Percentiles rank a stretch among this genome's conserved stretches.
phyloP scores from a whole-genome alignment of 2,888 invertebrate species.

The Cartodere bifasciata region DNA sequence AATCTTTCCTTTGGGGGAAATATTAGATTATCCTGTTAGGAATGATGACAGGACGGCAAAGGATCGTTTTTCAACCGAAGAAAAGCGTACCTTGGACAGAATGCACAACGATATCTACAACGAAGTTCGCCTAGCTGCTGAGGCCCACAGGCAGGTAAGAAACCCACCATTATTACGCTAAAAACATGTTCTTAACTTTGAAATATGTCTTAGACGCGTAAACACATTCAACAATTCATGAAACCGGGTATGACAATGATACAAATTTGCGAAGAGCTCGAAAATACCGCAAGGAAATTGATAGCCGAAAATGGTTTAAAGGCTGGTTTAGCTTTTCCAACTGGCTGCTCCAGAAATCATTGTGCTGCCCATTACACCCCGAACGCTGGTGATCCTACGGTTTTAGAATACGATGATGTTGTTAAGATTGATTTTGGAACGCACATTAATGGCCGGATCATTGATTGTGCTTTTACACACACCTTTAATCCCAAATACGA shows the following conservation, averaged over 20 bases:
- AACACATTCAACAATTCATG: slow-evolving; percentile 85
- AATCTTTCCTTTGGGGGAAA: slow-evolving; percentile 79
- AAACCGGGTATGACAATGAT: slow-evolving; percentile 99
- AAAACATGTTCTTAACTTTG: slow-evolving; percentile 1
- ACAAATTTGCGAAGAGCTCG: slow-evolving; percentile 93
- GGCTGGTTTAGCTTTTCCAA: slow-evolving; percentile 87
- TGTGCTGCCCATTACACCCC: slow-evolving; percentile 99
- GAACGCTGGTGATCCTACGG: slow-evolving; percentile 91
- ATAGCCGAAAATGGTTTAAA: slow-evolving; percentile 92
- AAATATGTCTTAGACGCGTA: slow-evolving; percentile 51
- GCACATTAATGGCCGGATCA: slow-evolving; percentile 94
- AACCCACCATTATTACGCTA: not conserved
- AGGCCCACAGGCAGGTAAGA: slow-evolving; percentile 85
- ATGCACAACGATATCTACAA: slow-evolving; percentile 88
- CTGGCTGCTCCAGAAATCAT: slow-evolving; percentile 94
- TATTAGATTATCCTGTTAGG: slow-evolving; percentile 65
- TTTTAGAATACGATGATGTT: slow-evolving; percentile 90
- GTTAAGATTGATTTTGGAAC: slow-evolving; percentile 99
- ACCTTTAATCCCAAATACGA: slow-evolving; percentile 96
- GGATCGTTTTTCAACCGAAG: slow-evolving; percentile 73
- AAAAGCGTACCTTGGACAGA: slow-evolving; percentile 80
- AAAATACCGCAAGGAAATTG: slow-evolving; percentile 78
- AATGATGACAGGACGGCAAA: slow-evolving; percentile 77
- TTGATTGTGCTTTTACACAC: slow-evolving; percentile 97
- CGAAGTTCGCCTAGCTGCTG: slow-evolving; percentile 91